Conservation (phyloP, 2,888 invertebrate genomes). For the Apodemia mormo region DNA sequence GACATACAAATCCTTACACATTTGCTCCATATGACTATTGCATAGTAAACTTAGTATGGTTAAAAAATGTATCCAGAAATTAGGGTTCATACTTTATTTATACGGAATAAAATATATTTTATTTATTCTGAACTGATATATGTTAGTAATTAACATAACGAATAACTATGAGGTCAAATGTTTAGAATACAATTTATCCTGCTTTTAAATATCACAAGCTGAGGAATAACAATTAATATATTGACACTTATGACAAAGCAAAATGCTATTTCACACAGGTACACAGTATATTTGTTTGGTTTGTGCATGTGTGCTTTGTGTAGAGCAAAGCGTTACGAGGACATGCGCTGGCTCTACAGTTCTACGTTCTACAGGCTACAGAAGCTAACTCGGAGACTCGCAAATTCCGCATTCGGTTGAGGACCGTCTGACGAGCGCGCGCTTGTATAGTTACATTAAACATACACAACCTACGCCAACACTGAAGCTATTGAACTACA, state of each 20-base stretch:
- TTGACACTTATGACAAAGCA: conserved; percentile 4
- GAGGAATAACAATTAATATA: neutral
- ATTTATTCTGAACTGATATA: too few species aligned
- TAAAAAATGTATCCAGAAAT: too few species aligned
- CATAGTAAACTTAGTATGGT: too few species aligned
- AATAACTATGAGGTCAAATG: too few species aligned
- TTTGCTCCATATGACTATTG: too few species aligned
- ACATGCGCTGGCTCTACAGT: conserved; percentile 29
- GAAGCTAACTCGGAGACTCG: conserved; percentile 37
- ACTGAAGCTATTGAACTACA: conserved; percentile 69
- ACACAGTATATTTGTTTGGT: neutral
- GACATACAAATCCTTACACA: too few species aligned
- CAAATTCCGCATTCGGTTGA: conserved; percentile 67
- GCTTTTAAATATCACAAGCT: neutral
- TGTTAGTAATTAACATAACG: too few species aligned
- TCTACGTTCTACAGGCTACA: conserved; percentile 20
- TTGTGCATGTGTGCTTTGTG: conserved; percentile 7
- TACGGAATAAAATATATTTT: too few species aligned
- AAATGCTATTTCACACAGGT: conserved; percentile 6
- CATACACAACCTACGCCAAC: conserved; percentile 78
- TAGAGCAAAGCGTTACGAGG: conserved; percentile 10
- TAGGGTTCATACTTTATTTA: too few species aligned
- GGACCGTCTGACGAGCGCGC: conserved; percentile 63
- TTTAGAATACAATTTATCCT: neutral
- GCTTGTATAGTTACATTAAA: conserved; percentile 48